Conservation (phyloP, 1,140 invertebrate species). For the Drosophila sucinea region DNA sequence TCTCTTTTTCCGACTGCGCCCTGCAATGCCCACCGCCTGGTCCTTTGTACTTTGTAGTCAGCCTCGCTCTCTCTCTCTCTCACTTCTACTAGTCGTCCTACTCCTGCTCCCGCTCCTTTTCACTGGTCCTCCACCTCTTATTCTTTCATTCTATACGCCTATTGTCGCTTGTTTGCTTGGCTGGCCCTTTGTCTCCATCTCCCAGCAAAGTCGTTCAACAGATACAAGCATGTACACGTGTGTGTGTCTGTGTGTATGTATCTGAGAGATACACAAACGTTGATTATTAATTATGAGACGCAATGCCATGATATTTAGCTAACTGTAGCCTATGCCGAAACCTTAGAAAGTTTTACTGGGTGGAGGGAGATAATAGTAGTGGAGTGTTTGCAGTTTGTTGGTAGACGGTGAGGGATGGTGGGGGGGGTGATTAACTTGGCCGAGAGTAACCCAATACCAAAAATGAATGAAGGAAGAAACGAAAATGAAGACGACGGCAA, state of each 20-base stretch:
- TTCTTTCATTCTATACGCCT: slow-evolving; percentile 2
- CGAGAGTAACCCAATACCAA: slow-evolving; percentile 57
- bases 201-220: slow-evolving; percentile 30
- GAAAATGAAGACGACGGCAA: slow-evolving; percentile 7
- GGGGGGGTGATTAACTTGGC: slow-evolving; percentile 48
- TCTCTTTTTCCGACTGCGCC: neutral
- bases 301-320: slow-evolving; percentile 64
- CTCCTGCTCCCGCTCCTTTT: neutral
- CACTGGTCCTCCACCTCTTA: neutral
- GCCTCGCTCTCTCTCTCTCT: neutral
- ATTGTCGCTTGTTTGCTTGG: slow-evolving; percentile 43
- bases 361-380: neutral
- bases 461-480: slow-evolving; percentile 36
- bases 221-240: slow-evolving; percentile 16
- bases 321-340: slow-evolving; percentile 43
- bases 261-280: slow-evolving; percentile 66
- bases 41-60: slow-evolving; percentile 8
- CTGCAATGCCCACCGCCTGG: neutral
- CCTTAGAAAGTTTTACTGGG: slow-evolving; percentile 55
- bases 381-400: neutral
- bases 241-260: neutral
- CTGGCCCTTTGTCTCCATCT: slow-evolving; percentile 60
- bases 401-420: neutral
- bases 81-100: neutral
- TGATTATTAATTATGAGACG: slow-evolving; percentile 76